Conservation (phyloP, 2,888 invertebrate genomes). For the Stomorhina lunata region DNA sequence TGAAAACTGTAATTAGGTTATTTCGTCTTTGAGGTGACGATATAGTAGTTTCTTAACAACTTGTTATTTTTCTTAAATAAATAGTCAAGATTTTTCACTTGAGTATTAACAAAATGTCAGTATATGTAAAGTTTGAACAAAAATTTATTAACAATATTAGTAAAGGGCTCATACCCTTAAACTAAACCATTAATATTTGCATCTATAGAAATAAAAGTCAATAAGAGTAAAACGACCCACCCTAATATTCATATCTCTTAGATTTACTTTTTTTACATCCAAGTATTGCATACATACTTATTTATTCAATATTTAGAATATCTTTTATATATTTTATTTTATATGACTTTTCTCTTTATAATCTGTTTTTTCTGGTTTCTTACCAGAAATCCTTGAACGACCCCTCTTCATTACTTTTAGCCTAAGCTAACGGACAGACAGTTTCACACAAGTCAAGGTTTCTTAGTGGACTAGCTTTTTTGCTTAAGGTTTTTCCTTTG, state of each 20-base stretch:
- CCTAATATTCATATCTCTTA: conserved; percentile 32
- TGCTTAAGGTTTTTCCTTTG: conserved; percentile 12
- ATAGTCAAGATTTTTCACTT: too few relatives aligned
- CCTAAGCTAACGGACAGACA: background rate
- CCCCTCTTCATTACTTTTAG: conserved; percentile 30
- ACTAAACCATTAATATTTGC: too few relatives aligned
- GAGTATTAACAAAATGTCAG: too few relatives aligned
- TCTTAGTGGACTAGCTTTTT: conserved; percentile 10
- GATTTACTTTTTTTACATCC: conserved; percentile 19
- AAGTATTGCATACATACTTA: background rate
- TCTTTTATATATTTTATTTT: conserved; percentile 32
- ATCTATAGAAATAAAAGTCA: too few relatives aligned
- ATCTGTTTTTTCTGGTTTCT: background rate
- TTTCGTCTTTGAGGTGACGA: too few relatives aligned
- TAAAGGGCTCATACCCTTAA: too few relatives aligned
- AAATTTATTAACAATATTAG: too few relatives aligned
- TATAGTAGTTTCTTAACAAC: too few relatives aligned
- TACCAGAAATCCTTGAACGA: conserved; percentile 42
- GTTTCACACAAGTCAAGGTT: conserved; percentile 26
- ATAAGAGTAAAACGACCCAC: too few relatives aligned
- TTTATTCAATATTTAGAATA: conserved; percentile 47
- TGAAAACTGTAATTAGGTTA: too few relatives aligned
- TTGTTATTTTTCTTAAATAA: too few relatives aligned
- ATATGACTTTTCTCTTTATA: background rate
- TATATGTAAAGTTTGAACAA: too few relatives aligned